A percentile compares a stretch with the other conserved stretches of the same genome.
phyloP scores from a whole-genome alignment of 1,140 invertebrate species.

The Delia radicum region DNA sequence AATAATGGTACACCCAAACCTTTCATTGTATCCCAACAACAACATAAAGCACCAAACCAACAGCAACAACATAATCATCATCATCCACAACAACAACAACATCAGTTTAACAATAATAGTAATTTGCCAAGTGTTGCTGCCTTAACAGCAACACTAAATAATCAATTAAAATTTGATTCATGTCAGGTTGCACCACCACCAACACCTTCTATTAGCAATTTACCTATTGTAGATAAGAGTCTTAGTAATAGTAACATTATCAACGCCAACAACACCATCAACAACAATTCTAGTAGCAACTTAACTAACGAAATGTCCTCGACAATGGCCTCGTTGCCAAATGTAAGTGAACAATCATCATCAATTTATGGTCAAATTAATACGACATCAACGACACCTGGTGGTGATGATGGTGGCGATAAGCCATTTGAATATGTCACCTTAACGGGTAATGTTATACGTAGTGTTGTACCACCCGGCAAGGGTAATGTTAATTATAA shows the following conservation, averaged over 20 bases:
- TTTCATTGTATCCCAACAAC: conserved; percentile 28
- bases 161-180: conserved; percentile 55
- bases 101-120: conserved; percentile 26
- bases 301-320: conserved; percentile 24
- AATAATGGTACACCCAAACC: conserved; percentile 2
- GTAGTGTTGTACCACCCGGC: conserved; percentile 53
- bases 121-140: conserved; percentile 38
- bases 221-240: background rate
- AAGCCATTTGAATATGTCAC: conserved; percentile 53
- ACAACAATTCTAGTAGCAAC: too few species aligned
- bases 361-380: too few species aligned
- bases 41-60: conserved; percentile 26
- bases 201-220: conserved; percentile 26
- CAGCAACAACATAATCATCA: conserved; percentile 42
- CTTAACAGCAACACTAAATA: conserved; percentile 48
- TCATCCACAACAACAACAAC: conserved; percentile 37
- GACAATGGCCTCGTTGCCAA: background rate
- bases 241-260: conserved; percentile 25
- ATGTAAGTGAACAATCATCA: background rate
- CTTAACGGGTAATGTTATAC: conserved; percentile 52
- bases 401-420: conserved; percentile 31
- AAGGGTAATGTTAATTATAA: conserved; percentile 49
- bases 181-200: conserved; percentile 47
- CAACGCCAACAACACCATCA: background rate
- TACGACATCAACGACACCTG: too few species aligned